Base-by-base conservation (phyloP, 1,140 invertebrate genomes). In the Aleiodes sp. region DNA sequence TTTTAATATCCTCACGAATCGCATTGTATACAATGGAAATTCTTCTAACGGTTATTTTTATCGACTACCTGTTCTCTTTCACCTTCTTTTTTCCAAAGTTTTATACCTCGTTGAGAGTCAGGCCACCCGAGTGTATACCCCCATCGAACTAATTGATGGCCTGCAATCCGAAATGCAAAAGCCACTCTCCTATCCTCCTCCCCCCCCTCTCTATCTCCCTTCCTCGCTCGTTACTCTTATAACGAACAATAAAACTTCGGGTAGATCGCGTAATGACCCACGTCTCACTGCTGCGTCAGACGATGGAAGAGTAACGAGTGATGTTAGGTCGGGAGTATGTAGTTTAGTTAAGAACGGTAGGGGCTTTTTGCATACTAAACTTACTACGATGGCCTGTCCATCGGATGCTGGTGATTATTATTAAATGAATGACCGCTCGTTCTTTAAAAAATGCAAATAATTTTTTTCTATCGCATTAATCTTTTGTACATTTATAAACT, bases 141-240 rank as follows among this genome's bases (percentile, higher is more conserved):
- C 46, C 46, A 52, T 52, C 46, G 46, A 52, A 21, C 46, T 52
- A 52, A 52, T 52, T 52, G 46, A 52, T 52, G 19, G 46, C 46
- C 46, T 21, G 46, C 46, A 52, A 52, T 52, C 16, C 46, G 21
- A 52, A 52, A 52, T 52, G 46, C 46, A 52, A 52, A 35, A 10
- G n/a, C n/a, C 10, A 10, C 31, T 10, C 31, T 35, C 31, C 31
- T 6, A 6, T 10, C 31, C 31, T 4, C 10, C 10, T 35, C 10
- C 31, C 31, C 31, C 10, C 31, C 31, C 4, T 35, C 31, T 56
- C 43, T 52, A 68, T 70, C 73, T 77, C 75, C 21, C 46, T 52
- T 21, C 4, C 46, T 52, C 41, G 41, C 41, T 52, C 46, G 21
- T 52, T 52, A 52, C 46, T 52, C 21, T 8, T 52, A 52, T 52